Evolutionary conservation across 1,140 invertebrate genomes (phyloP).

Genomic region (Tetramorium alpestre): DNA sequence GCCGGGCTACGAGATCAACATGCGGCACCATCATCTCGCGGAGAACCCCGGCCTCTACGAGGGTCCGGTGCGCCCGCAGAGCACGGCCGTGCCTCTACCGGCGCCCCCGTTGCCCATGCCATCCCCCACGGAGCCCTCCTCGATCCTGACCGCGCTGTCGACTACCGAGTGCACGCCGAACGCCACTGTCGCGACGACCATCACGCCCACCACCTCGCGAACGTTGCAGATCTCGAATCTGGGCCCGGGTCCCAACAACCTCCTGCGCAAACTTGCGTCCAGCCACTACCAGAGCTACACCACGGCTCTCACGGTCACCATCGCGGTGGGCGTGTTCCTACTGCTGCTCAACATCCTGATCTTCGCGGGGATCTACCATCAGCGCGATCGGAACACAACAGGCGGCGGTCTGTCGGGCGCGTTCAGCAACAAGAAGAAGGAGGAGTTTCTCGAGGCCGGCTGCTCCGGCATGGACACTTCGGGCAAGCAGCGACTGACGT

Average conservation of each 20-base stretch:
- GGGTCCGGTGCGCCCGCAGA: slow-evolving; percentile 90
- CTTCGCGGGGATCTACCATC: slow-evolving; percentile 97
- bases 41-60: slow-evolving; percentile 90
- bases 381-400: slow-evolving; percentile 89
- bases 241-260: slow-evolving; percentile 87
- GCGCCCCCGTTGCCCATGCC: slow-evolving; percentile 84
- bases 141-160: slow-evolving; percentile 74
- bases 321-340: slow-evolving; percentile 95
- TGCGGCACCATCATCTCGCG: slow-evolving; percentile 92
- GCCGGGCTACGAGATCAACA: slow-evolving; percentile 91
- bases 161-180: slow-evolving; percentile 84
- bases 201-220: slow-evolving; percentile 80
- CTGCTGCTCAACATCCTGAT: slow-evolving; percentile 96
- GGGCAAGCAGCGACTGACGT: slow-evolving; percentile 87
- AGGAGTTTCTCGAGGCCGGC: slow-evolving; percentile 90
- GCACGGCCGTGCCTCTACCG: slow-evolving; percentile 87
- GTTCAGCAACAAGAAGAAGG: slow-evolving; percentile 89
- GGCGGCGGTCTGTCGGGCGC: slow-evolving; percentile 76
- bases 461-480: slow-evolving; percentile 88
- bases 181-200: slow-evolving; percentile 82
- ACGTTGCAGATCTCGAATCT: slow-evolving; percentile 77
- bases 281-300: slow-evolving; percentile 95
- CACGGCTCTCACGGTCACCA: slow-evolving; percentile 95
- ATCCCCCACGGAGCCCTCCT: slow-evolving; percentile 84
- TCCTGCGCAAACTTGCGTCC: slow-evolving; percentile 90